Evolutionary conservation across 2,888 invertebrate genomes (phyloP).

Genomic region (Ophonus ardosiacus): DNA sequence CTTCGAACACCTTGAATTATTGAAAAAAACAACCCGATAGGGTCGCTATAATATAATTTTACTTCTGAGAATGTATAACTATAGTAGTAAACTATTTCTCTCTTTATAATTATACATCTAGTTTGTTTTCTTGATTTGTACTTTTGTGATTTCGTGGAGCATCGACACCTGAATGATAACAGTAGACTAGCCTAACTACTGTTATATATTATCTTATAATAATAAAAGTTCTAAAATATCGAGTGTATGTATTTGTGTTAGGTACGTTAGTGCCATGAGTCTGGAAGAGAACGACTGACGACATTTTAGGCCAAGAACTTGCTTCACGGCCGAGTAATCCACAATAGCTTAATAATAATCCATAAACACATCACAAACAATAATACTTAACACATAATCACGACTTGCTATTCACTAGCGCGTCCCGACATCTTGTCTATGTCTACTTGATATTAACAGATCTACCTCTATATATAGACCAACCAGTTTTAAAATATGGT

Average conservation of each 20-base stretch:
- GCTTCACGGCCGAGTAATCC: neutral
- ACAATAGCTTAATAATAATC: neutral
- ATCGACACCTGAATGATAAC: slow-evolving; percentile 55
- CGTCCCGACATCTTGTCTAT: too few relatives aligned
- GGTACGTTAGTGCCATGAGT: slow-evolving; percentile 56
- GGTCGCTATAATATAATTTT: slow-evolving; percentile 56
- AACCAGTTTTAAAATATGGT: too few relatives aligned
- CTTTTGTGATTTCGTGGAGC: slow-evolving; percentile 63
- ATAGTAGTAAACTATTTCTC: slow-evolving; percentile 61
- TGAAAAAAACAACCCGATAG: slow-evolving; percentile 43
- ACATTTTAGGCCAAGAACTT: neutral
- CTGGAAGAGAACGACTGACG: slow-evolving; percentile 29
- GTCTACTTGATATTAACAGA: too few relatives aligned
- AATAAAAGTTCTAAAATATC: slow-evolving; percentile 57
- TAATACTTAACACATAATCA: too few relatives aligned
- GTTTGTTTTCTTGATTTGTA: slow-evolving; percentile 61
- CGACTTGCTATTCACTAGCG: too few relatives aligned
- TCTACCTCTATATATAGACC: too few relatives aligned
- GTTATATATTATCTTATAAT: slow-evolving; percentile 41
- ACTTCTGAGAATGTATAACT: slow-evolving; percentile 61
- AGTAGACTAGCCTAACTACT: slow-evolving; percentile 43
- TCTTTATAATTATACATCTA: slow-evolving; percentile 61
- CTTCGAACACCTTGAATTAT: slow-evolving; percentile 60
- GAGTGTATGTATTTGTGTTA: slow-evolving; percentile 50
- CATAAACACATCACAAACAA: too few relatives aligned